Evolutionary conservation across 2,888 invertebrate species (phyloP).

Genomic region (Branchellion lobata): DNA sequence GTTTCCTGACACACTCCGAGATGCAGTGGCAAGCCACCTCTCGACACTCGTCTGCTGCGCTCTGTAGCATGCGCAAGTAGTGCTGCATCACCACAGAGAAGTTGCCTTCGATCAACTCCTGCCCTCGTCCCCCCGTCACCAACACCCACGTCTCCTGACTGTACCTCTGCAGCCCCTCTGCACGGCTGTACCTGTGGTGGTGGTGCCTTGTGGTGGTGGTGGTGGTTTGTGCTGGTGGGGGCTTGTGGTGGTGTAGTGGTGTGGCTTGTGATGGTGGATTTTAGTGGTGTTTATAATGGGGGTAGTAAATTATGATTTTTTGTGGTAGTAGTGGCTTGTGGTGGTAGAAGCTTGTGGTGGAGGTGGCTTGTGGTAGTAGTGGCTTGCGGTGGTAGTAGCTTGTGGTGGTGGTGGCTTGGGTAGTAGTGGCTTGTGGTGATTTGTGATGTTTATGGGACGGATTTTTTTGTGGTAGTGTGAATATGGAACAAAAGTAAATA

Average conservation of each 20-base stretch:
- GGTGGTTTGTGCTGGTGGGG: neutral
- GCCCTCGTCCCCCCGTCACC: conserved; percentile 10
- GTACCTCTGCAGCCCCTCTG: conserved; percentile 4
- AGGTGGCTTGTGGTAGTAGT: too few species aligned
- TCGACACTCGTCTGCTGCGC: neutral
- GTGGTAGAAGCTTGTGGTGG: too few species aligned
- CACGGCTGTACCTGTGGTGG: conserved; percentile 19
- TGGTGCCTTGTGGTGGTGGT: neutral
- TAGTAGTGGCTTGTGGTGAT: too few species aligned
- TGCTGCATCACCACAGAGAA: neutral
- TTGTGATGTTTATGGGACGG: too few species aligned
- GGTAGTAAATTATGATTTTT: neutral
- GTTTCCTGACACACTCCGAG: conserved; percentile 26
- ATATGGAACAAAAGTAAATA: too few species aligned
- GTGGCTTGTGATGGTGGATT: neutral
- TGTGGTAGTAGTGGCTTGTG: neutral
- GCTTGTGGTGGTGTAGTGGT: neutral
- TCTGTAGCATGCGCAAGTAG: neutral
- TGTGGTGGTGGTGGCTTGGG: too few species aligned
- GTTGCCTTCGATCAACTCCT: conserved; percentile 7
- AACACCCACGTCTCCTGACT: conserved; percentile 26
- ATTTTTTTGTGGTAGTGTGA: too few species aligned
- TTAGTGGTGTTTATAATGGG: neutral
- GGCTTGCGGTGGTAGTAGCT: too few species aligned
- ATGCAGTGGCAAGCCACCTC: conserved; percentile 32